phyloP scores from a whole-genome alignment of 2,113 vertebrate genomes.

The Peromyscus maniculatus region DNA sequence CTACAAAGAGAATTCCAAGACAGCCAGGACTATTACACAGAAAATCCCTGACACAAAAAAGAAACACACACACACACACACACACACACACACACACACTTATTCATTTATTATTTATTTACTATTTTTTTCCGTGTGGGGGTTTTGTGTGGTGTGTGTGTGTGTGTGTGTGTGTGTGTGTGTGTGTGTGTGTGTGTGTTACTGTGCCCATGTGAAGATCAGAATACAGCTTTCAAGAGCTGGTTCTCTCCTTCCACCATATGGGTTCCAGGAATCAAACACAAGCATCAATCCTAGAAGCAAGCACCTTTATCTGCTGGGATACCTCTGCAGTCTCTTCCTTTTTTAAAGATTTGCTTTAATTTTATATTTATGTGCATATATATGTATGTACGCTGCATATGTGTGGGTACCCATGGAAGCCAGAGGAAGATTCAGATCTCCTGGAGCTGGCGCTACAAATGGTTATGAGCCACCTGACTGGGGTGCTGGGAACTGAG shows the following conservation, averaged over 20 bases:
- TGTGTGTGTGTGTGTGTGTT: background rate
- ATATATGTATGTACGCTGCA: background rate
- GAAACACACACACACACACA: too few relatives aligned
- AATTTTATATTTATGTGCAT: background rate
- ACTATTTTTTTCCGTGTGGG: background rate
- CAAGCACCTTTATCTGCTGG: background rate
- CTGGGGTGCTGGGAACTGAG: background rate
- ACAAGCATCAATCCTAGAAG: background rate
- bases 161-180: background rate
- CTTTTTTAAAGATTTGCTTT: background rate
- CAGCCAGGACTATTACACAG: too few relatives aligned
- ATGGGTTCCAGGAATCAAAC: background rate
- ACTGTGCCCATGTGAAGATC: background rate
- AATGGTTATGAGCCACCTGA: background rate
- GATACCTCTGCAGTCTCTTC: background rate
- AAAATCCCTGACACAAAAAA: too few relatives aligned
- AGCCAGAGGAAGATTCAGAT: background rate
- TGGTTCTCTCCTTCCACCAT: background rate
- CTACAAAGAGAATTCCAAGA: too few relatives aligned
- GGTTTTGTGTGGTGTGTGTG: background rate
- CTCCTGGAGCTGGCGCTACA: background rate
- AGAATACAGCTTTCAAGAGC: background rate
- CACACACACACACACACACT: too few relatives aligned
- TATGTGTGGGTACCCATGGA: background rate
- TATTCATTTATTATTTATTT: too few relatives aligned